Percentiles rank a stretch among this genome's conserved stretches.
phyloP scores from a whole-genome alignment of 2,113 vertebrate genomes.

The Thalassoma bifasciatum region DNA sequence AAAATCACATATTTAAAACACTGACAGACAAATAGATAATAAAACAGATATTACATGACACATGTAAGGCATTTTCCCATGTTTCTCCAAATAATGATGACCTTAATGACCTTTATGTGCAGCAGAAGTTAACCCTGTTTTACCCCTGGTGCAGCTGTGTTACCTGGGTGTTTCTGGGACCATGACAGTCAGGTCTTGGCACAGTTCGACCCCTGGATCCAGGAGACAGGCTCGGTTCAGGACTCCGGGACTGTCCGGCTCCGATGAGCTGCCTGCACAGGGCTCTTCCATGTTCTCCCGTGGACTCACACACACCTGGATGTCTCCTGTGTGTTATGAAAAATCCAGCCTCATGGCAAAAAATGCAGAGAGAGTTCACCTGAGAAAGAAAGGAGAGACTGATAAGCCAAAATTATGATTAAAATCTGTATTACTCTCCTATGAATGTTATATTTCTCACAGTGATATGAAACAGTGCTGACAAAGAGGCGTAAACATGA shows the following conservation, averaged over 20 bases:
- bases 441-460: too few species aligned
- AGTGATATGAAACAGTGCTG: too few species aligned
- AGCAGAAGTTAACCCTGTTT: background rate
- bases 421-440: too few species aligned
- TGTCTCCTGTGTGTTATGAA: too few species aligned
- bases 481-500: too few species aligned
- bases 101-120: too few species aligned
- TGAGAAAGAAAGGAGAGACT: background rate
- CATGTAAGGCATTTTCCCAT: too few species aligned
- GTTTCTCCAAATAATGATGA: too few species aligned
- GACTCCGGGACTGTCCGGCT: constrained; percentile 56
- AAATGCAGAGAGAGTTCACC: background rate
- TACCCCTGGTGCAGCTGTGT: background rate
- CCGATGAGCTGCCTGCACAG: constrained; percentile 36
- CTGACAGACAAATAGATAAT: background rate
- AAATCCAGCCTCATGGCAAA: background rate
- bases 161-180: constrained; percentile 84
- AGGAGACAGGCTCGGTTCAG: constrained; percentile 72
- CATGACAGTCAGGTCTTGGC: constrained; percentile 43
- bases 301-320: background rate
- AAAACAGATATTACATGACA: too few species aligned
- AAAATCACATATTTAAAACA: background rate
- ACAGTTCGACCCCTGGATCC: constrained; percentile 52
- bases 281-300: constrained; percentile 49
- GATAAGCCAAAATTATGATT: too few species aligned